phyloP scores from a whole-genome alignment of 2,797 vertebrate genomes.

The Hephaestus fuliginosus region DNA sequence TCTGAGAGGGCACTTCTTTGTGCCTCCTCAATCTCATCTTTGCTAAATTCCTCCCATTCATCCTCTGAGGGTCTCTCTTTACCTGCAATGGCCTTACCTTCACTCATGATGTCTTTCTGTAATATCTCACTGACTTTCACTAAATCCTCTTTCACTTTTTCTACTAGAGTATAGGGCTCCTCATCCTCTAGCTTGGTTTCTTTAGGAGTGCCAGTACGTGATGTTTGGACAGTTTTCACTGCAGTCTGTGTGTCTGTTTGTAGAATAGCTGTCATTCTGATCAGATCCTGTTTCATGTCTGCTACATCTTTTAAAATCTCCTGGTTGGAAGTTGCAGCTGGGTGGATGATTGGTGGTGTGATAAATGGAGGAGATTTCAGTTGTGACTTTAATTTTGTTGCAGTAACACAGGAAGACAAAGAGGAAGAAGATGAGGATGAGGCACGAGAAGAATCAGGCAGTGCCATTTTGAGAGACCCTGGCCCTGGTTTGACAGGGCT shows the following conservation, averaged over 20 bases:
- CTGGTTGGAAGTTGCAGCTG: constrained; percentile 92
- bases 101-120: constrained; percentile 91
- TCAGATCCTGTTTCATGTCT: constrained; percentile 99
- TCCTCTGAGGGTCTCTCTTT: constrained; percentile 91
- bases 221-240: constrained; percentile 90
- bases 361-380: constrained; percentile 94
- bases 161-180: constrained; percentile 95
- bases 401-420: constrained; percentile 82
- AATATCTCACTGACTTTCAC: constrained; percentile 99
- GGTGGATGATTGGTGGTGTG: constrained; percentile 92
- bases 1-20: constrained; percentile 84
- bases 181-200: constrained; percentile 95
- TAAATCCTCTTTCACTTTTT: constrained; percentile 99
- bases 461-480: constrained; percentile 88
- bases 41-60: constrained; percentile 97
- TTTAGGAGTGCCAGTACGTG: constrained; percentile 89
- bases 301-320: constrained; percentile 98
- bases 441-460: constrained; percentile 86
- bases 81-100: constrained; percentile 84
- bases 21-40: constrained; percentile 96
- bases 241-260: constrained; percentile 93
- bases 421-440: constrained; percentile 85
- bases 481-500: constrained; percentile 89
- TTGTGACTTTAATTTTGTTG: constrained; percentile 90
- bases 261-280: constrained; percentile 98